phyloP scores from a whole-genome alignment of 2,797 vertebrate species.

The Acomys russatus region DNA sequence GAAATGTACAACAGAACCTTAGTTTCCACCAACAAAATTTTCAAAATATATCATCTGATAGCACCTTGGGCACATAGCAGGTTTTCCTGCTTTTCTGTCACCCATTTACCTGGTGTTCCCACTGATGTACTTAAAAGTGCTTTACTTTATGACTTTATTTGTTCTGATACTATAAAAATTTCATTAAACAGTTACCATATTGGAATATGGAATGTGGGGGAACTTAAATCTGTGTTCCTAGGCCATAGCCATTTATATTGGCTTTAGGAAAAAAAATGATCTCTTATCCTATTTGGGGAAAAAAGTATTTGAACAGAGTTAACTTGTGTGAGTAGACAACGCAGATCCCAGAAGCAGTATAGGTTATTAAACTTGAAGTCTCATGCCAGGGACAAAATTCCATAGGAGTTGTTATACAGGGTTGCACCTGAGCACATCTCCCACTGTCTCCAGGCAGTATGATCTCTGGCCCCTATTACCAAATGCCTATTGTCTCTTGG shows the following conservation, averaged over 20 bases:
- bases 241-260: background rate
- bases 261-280: background rate
- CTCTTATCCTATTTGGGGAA: background rate
- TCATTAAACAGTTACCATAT: background rate
- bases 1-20: background rate
- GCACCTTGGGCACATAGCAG: background rate
- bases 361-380: too few relatives aligned
- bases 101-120: too few relatives aligned
- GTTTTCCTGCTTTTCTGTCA: background rate
- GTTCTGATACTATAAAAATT: background rate
- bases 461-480: background rate
- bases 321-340: background rate
- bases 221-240: background rate
- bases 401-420: background rate
- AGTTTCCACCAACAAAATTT: background rate
- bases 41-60: background rate
- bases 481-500: too few relatives aligned
- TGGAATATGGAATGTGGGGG: background rate
- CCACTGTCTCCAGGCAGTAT: background rate
- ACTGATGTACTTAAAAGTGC: background rate
- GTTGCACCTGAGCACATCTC: background rate
- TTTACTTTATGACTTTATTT: background rate
- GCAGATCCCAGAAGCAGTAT: too few relatives aligned
- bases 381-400: background rate
- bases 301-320: background rate